Percentiles rank a stretch among this genome's conserved stretches.
Evolutionary conservation across 2,113 vertebrate species (phyloP).

Genomic region (Myocastor coypus): DNA sequence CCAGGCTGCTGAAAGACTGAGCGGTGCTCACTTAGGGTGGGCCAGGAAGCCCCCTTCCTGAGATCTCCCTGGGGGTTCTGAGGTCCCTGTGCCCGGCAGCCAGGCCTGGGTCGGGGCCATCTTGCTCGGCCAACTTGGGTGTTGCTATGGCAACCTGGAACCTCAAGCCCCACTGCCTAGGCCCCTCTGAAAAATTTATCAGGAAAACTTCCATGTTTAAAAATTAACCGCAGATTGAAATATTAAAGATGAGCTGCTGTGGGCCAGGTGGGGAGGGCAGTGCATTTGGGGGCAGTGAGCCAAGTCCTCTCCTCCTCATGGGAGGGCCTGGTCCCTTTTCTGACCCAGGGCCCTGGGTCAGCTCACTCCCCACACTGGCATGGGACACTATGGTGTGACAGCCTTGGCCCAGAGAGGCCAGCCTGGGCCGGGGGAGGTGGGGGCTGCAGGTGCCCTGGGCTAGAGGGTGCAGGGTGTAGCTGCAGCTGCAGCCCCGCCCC

Average conservation of each 20-base stretch:
- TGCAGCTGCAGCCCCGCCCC: not conserved
- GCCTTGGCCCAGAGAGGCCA: not conserved
- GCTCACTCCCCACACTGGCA: too few relatives aligned
- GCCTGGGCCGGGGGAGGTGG: not conserved
- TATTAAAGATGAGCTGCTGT: constrained; percentile 80
- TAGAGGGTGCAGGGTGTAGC: not conserved
- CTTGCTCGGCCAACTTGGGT: constrained; percentile 16
- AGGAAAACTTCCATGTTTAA: constrained; percentile 83
- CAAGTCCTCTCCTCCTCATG: not conserved
- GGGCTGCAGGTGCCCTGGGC: not conserved
- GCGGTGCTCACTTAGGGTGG: not conserved
- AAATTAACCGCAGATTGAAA: constrained; percentile 81
- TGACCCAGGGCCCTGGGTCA: not conserved
- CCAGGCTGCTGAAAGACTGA: not conserved
- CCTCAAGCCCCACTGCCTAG: constrained; percentile 66
- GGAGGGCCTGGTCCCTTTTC: not conserved
- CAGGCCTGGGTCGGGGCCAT: constrained; percentile 31
- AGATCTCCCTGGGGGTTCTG: not conserved
- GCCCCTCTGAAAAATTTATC: constrained; percentile 83
- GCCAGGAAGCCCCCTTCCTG: too few relatives aligned
- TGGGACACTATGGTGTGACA: not conserved
- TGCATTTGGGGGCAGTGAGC: constrained; percentile 53
- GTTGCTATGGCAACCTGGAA: constrained; percentile 69
- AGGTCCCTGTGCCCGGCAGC: not conserved
- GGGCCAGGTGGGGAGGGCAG: constrained; percentile 61